A percentile compares a stretch with the other conserved stretches of the same genome.
Conservation (phyloP, 2,113 vertebrate genomes). For the Sinocyclocheilus grahami region DNA sequence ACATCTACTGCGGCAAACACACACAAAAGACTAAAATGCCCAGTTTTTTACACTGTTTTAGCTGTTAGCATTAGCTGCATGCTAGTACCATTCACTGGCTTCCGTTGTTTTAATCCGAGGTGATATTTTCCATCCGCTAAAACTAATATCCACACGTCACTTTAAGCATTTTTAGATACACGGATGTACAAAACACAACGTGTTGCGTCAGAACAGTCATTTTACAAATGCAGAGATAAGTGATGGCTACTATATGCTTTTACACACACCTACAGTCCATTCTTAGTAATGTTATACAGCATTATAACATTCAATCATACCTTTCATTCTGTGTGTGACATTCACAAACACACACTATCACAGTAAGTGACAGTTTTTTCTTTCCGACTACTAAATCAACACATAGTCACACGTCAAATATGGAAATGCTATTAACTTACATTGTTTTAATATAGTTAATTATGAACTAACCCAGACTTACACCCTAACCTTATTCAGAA, state of each 20-base stretch:
- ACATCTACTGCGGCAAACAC: background rate
- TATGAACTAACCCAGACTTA: background rate
- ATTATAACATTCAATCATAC: background rate
- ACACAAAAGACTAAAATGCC: background rate
- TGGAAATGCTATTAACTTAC: background rate
- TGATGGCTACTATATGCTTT: no score
- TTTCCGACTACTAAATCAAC: background rate
- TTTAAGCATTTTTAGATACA: background rate
- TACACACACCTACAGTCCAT: slow-evolving; percentile 3
- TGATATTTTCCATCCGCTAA: background rate
- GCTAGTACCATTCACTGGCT: background rate
- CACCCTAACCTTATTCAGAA: background rate
- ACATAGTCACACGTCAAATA: background rate
- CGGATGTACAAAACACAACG: background rate
- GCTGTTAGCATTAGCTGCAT: background rate
- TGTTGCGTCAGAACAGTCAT: background rate
- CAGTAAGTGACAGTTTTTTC: background rate
- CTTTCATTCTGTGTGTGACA: background rate
- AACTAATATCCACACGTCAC: background rate
- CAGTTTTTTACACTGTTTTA: background rate
- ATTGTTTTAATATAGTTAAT: background rate
- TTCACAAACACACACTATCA: background rate
- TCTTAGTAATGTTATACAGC: background rate
- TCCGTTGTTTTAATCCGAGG: background rate
- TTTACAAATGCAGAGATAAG: background rate